Percentiles rank a stretch among this genome's conserved stretches.
Evolutionary conservation across 2,113 vertebrate genomes (phyloP).

Genomic region (Dryoscopus gambensis): DNA sequence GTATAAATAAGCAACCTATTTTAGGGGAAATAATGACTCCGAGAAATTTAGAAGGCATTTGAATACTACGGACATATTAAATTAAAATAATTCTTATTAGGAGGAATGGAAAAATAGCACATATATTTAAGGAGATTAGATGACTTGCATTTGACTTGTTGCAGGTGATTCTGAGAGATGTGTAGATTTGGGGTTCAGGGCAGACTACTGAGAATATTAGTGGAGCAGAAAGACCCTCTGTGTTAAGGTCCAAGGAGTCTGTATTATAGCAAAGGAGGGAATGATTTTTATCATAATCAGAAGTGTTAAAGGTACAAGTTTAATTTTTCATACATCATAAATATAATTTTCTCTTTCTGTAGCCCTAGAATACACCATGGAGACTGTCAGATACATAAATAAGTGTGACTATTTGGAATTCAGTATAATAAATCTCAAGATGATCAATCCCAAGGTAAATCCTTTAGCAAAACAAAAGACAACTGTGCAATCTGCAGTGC

Average conservation of each 20-base stretch:
- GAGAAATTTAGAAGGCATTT: not conserved
- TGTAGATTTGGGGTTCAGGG: not conserved
- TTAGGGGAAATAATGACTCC: not conserved
- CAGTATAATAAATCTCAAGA: not conserved
- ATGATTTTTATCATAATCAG: not conserved
- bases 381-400: not conserved
- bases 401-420: not conserved
- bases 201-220: not conserved
- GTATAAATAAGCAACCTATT: not conserved
- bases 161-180: not conserved
- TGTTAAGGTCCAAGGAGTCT: not conserved
- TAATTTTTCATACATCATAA: not conserved
- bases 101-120: not conserved
- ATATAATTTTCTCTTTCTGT: not conserved
- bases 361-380: fast-evolving
- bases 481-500: not conserved
- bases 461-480: not conserved
- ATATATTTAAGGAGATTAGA: not conserved
- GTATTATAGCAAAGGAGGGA: not conserved
- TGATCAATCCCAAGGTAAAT: not conserved
- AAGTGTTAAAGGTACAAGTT: not conserved
- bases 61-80: not conserved
- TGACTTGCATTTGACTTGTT: not conserved
- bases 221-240: not conserved
- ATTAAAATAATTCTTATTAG: not conserved